Conservation (phyloP, 2,888 invertebrate genomes). For the Dasysyrphus albostriatus region DNA sequence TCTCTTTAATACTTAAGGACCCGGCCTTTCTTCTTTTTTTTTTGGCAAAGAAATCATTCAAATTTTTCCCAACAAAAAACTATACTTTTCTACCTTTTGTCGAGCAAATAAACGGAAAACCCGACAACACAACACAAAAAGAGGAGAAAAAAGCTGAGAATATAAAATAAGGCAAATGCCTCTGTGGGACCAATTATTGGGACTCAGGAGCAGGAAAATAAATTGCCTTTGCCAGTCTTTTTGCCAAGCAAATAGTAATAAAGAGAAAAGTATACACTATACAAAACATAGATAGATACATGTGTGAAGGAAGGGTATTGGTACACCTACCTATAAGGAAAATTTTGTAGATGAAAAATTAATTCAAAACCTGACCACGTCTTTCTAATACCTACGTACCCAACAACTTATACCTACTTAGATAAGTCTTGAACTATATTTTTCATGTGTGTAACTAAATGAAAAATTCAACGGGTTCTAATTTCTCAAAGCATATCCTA, state of each 20-base stretch:
- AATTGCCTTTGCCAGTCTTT: constrained; percentile 43
- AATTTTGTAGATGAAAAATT: constrained; percentile 40
- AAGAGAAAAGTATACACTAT: background rate
- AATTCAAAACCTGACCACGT: constrained; percentile 39
- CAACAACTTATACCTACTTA: background rate
- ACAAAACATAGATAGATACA: background rate
- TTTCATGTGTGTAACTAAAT: constrained; percentile 32
- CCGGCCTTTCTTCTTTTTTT: background rate
- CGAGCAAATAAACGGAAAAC: background rate
- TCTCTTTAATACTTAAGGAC: constrained; percentile 1
- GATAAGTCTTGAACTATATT: constrained; percentile 12
- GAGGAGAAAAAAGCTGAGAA: background rate
- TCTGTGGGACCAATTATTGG: constrained; percentile 58
- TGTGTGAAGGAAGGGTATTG: background rate
- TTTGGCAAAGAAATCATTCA: constrained; percentile 23
- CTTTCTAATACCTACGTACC: constrained; percentile 8
- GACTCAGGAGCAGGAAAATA: constrained; percentile 46
- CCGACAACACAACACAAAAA: constrained; percentile 7
- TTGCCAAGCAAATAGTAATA: background rate
- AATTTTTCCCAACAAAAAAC: constrained; percentile 6
- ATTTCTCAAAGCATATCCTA: constrained; percentile 19
- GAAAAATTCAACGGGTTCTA: constrained; percentile 68
- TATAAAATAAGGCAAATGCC: constrained; percentile 22
- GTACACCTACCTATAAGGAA: background rate
- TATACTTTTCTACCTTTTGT: constrained; percentile 13